Percentiles rank a stretch among this genome's conserved stretches.
Conservation (phyloP, 2,797 vertebrate species). For the Rhodeus uyekii region DNA sequence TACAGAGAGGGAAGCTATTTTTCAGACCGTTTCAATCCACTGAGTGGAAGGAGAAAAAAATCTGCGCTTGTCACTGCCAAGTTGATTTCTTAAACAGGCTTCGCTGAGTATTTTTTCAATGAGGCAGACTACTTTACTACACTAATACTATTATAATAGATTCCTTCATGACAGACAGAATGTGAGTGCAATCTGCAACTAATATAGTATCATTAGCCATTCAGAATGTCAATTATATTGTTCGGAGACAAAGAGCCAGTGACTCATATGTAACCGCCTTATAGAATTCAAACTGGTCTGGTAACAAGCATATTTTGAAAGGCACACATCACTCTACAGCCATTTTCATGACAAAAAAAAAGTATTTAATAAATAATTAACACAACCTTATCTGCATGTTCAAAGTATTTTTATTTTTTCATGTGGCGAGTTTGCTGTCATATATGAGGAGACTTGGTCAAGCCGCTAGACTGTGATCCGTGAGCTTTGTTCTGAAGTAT, state of each 20-base stretch:
- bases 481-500: conserved; percentile 28
- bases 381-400: conserved; percentile 13
- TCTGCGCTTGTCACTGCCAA: conserved; percentile 29
- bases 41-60: conserved; percentile 21
- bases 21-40: conserved; percentile 9
- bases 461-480: neutral
- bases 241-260: conserved; percentile 35
- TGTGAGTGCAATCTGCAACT: conserved; percentile 42
- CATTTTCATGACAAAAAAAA: neutral
- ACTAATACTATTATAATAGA: conserved; percentile 47
- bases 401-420: neutral
- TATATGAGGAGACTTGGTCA: neutral
- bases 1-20: conserved; percentile 14
- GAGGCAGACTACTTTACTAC: conserved; percentile 39
- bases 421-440: neutral
- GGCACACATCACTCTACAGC: conserved; percentile 10
- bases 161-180: conserved; percentile 41
- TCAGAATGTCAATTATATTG: conserved; percentile 52
- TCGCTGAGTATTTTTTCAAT: conserved; percentile 22
- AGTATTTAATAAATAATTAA: neutral
- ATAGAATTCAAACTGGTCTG: conserved; percentile 13
- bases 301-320: conserved; percentile 27
- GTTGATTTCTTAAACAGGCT: conserved; percentile 14
- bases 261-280: conserved; percentile 7
- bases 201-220: conserved; percentile 48